Evolutionary conservation across 2,113 vertebrate genomes (phyloP).

Genomic region (Pterocles orientalis): DNA sequence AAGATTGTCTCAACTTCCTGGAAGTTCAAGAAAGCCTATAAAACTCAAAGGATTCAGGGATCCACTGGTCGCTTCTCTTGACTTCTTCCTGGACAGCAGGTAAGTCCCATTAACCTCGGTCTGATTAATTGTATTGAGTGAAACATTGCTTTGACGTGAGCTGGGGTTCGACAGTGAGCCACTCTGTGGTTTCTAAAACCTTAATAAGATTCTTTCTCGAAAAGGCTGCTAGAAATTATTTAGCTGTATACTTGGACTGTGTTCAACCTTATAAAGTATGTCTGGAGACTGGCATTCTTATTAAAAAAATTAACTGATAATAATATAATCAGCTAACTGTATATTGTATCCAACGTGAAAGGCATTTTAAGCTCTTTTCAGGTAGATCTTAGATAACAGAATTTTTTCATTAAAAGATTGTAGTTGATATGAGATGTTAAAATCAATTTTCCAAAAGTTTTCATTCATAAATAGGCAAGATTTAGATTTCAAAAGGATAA

Average conservation of each 20-base stretch:
- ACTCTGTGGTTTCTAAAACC: background rate
- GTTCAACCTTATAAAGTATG: background rate
- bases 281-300: background rate
- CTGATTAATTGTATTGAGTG: background rate
- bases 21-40: background rate
- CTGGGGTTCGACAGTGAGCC: background rate
- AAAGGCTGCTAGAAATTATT: background rate
- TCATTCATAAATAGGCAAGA: background rate
- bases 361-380: background rate
- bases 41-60: background rate
- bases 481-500: background rate
- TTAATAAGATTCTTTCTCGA: background rate
- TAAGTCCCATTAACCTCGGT: background rate
- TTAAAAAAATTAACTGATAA: background rate
- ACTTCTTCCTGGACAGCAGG: background rate
- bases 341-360: background rate
- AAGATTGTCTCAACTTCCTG: constrained; percentile 19
- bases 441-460: background rate
- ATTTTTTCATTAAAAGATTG: background rate
- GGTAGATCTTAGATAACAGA: accelerated
- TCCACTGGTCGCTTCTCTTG: background rate
- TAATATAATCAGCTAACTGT: background rate
- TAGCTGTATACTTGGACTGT: background rate
- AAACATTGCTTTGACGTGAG: accelerated
- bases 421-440: background rate